phyloP scores from a whole-genome alignment of 2,797 vertebrate genomes.

The Odontamblyopus rebecca region DNA sequence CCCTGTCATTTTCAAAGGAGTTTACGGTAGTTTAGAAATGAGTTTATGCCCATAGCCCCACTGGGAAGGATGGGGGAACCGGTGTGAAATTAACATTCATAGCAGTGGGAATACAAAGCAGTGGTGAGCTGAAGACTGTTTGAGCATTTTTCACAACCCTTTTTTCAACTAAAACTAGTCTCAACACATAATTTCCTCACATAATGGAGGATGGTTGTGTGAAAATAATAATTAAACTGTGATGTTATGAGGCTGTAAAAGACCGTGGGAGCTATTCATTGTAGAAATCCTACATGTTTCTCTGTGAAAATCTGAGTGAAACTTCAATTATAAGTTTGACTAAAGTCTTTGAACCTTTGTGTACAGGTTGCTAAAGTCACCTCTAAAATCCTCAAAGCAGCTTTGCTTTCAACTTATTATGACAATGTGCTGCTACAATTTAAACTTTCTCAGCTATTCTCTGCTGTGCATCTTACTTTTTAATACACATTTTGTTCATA shows the following conservation, averaged over 20 bases:
- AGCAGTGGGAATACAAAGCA: slow-evolving; percentile 26
- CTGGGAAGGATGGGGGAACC: slow-evolving; percentile 31
- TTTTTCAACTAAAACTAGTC: slow-evolving; percentile 4
- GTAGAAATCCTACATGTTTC: not conserved
- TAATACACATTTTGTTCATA: not conserved
- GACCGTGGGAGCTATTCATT: not conserved
- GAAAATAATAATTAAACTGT: slow-evolving; percentile 5
- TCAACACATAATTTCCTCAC: slow-evolving; percentile 1
- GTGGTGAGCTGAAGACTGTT: not conserved
- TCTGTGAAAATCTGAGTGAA: not conserved
- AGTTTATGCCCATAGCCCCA: slow-evolving; percentile 19
- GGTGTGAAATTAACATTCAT: slow-evolving; percentile 48
- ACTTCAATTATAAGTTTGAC: slow-evolving; percentile 9
- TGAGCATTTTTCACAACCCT: slow-evolving; percentile 8
- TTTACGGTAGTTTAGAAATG: slow-evolving; percentile 43
- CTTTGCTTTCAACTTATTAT: not conserved
- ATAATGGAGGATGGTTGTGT: not conserved
- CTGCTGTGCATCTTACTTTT: slow-evolving; percentile 12
- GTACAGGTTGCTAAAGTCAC: slow-evolving; percentile 1
- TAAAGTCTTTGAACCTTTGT: slow-evolving; percentile 14
- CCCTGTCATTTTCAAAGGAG: slow-evolving; percentile 3
- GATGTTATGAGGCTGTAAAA: not conserved
- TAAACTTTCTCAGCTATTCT: slow-evolving; percentile 7
- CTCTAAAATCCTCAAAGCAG: not conserved
- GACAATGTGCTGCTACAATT: slow-evolving; percentile 20